phyloP scores from a whole-genome alignment of 1,140 invertebrate species.

The Bombus affinis region DNA sequence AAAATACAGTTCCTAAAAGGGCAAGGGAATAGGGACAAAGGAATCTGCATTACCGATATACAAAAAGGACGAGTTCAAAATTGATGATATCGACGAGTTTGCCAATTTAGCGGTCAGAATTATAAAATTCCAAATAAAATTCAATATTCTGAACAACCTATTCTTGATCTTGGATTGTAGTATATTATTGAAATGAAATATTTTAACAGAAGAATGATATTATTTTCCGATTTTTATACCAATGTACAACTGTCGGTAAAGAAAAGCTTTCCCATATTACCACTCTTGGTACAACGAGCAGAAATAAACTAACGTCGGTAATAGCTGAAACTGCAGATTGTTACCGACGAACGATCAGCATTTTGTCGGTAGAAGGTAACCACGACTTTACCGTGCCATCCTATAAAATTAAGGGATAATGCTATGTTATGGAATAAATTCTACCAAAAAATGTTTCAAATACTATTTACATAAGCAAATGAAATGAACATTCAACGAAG shows the following conservation, averaged over 20 bases:
- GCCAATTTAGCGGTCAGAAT: not conserved
- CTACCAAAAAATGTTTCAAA: not conserved
- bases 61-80: no score
- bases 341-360: conserved; percentile 5
- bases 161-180: no score
- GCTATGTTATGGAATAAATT: not conserved
- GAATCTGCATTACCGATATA: not conserved
- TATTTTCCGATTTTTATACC: no score
- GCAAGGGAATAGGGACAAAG: fast-evolving
- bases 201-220: not conserved
- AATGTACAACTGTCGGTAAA: not conserved
- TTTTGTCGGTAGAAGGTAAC: not conserved
- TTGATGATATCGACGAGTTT: no score
- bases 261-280: not conserved
- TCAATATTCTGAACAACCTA: no score
- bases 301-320: not conserved
- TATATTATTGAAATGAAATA: not conserved
- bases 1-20: not conserved
- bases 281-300: not conserved
- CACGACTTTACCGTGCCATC: not conserved
- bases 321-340: not conserved
- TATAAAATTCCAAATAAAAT: no score
- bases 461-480: no score
- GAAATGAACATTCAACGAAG: no score
- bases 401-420: not conserved